Evolutionary conservation across 2,888 invertebrate genomes (phyloP), one percentile per base, ranked within the genome.

Genomic region (Parnassius apollo): DNA sequence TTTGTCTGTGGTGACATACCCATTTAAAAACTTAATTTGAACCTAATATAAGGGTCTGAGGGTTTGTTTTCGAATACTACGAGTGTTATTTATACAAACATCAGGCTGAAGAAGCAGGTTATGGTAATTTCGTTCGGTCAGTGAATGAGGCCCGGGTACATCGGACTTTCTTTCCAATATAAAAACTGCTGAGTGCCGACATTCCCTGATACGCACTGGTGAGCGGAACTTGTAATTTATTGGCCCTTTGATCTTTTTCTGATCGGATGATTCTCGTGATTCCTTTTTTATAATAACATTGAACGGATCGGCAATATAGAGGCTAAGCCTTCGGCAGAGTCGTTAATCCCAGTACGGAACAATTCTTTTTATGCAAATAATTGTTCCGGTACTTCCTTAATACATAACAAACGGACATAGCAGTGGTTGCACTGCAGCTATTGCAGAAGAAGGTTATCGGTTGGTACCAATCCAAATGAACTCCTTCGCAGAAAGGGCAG

Each of bases 101-200:
- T 51, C 25, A 45, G 35, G 53, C 35, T 45, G 44, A 12, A 7
- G 57, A 25, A 50, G 45, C 67, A 42, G 63, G 67, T 67, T 67
- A 65, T 65, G 67, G 56, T 64, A 67, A 67, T 67, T 59, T 57
- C 22, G 42, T 59, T 62, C 62, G 62, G 65, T 61, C 52, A 64
- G 58, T 67, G 61, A 67, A 66, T 66, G 66, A 65, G 66, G 66
- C 42, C 55, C 45, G 45, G 10, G 54, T 50, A 50, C 62, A 35
- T 35, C 49, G 49, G 49, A 63, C 62, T 63, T 63, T 63, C 62
- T 63, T 63, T 59, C 59, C 45, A 45, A 63, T 50, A 12, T 51
- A 52, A 45, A 56, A 61, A 62, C 35, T 35, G 35, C 35, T 35
- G 42, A 57, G 57, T 57, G n/a, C 22, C 10, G 56, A 61, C 49